These are phyloP conservation scores for Vannuccia rotundouncinata DNA, from an alignment of 2,888 invertebrate species.

Conservation along the genomic window DNA sequence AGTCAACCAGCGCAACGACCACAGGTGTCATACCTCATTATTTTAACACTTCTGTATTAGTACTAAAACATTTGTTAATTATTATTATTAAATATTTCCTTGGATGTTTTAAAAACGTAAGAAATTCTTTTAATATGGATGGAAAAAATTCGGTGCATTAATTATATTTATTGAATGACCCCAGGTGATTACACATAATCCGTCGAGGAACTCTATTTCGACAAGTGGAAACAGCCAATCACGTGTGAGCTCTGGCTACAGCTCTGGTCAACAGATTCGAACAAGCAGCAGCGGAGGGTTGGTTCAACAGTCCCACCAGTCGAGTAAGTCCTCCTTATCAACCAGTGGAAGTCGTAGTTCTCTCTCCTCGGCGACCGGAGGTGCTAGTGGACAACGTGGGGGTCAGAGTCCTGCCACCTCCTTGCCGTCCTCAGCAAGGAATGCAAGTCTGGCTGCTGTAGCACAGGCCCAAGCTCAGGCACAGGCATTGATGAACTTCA, in stretches of 20 bases:
- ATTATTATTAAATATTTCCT: no score
- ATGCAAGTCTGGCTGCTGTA: not conserved
- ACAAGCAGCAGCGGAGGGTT: not conserved
- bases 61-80: no score
- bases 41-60: no score
- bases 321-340: not conserved
- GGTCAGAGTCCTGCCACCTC: not conserved
- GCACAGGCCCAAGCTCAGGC: slow-evolving; percentile 10
- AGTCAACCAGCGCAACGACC: no score
- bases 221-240: not conserved
- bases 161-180: no score
- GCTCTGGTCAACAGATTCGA: no score
- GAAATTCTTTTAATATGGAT: no score
- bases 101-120: no score
- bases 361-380: not conserved
- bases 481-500: not conserved
- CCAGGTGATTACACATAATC: no score
- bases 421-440: not conserved
- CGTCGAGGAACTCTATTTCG: no score
- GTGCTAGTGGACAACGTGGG: not conserved
- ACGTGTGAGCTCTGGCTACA: not conserved
- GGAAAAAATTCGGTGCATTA: no score
- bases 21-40: no score
- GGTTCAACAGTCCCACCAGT: not conserved
- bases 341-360: not conserved